phyloP scores from a whole-genome alignment of 1,140 invertebrate species.

The Nebria ingens region DNA sequence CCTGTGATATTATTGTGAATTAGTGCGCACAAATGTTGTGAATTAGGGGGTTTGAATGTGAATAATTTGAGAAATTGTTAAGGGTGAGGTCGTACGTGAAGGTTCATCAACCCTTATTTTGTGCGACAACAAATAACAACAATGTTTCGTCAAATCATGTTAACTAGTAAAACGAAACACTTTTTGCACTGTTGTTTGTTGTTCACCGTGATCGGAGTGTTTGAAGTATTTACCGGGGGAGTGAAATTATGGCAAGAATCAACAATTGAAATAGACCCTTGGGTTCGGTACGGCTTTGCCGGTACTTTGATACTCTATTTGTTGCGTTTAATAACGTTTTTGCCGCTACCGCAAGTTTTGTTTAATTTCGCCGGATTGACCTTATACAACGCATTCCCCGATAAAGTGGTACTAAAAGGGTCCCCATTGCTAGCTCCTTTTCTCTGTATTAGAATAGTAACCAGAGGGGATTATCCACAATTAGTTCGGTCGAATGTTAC shows the following conservation, averaged over 20 bases:
- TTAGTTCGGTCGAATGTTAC: conserved; percentile 82
- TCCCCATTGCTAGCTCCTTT: conserved; percentile 88
- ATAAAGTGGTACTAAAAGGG: conserved; percentile 81
- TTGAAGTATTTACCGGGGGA: conserved; percentile 71
- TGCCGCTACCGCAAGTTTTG: conserved; percentile 80
- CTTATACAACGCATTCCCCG: conserved; percentile 90
- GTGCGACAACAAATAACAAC: too few relatives aligned
- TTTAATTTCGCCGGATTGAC: conserved; percentile 87
- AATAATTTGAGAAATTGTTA: too few relatives aligned
- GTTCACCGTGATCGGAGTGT: conserved; percentile 59
- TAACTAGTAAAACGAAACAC: conserved; percentile 59
- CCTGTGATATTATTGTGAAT: too few relatives aligned
- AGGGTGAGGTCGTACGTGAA: too few relatives aligned
- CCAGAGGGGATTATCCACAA: conserved; percentile 88
- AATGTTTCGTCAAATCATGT: conserved; percentile 34
- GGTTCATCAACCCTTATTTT: too few relatives aligned
- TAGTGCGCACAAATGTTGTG: too few relatives aligned
- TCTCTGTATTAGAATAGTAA: conserved; percentile 91
- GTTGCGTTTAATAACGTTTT: conserved; percentile 69
- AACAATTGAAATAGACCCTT: conserved; percentile 60
- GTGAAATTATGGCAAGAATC: conserved; percentile 53
- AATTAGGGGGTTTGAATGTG: too few relatives aligned
- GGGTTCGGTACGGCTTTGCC: conserved; percentile 65
- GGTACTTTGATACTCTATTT: conserved; percentile 65
- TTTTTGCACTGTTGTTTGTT: conserved; percentile 68